Evolutionary conservation across 2,888 invertebrate genomes (phyloP), one percentile per base, ranked within the genome.

Genomic region (Caradrina clavipalpis): DNA sequence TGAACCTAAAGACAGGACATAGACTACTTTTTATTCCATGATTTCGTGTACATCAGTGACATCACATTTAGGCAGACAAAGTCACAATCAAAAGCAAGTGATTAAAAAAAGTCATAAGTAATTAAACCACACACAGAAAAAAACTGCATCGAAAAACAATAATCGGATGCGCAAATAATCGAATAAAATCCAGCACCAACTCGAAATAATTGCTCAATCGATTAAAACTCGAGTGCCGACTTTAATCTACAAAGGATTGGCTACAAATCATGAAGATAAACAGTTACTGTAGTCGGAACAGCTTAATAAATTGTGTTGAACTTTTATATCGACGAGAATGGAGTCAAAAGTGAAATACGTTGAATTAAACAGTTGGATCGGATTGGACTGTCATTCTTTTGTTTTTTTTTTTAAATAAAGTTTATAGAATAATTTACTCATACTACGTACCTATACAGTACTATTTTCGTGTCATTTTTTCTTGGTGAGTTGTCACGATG

Each of bases 261-360:
- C 73, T 60, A 82, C 76, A 82, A 82, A 83, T 82, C 83, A 83
- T 73, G 64, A 83, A 83, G 81, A 82, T 83, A 83, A 78, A 82
- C 67, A 78, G 77, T 66, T 31, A 69, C 31, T 61, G 73, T 50
- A 69, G 26, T 54, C 57, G 58, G 59, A 55, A 73, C 57, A 61
- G 56, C 69, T 81, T 72, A 68, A 80, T 83, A 81, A 75, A 83
- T 81, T 73, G 75, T 73, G 75, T 75, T 78, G 61, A 74, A 78
- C 71, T 83, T 81, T 80, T 73, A 59, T 69, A 77, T 80, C 58
- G 68, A 81, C 74, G 70, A 61, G 54, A 69, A 69, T 21, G 11
- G 70, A 80, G 59, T 65, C 26, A 53, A 58, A 54, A 69, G 45
- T 61, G 65, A 56, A 67, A 60, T 79, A n/a, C n/a, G 51, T 73